Evolutionary conservation across 2,888 invertebrate species (phyloP).

Genomic region (Panzeria rudis): DNA sequence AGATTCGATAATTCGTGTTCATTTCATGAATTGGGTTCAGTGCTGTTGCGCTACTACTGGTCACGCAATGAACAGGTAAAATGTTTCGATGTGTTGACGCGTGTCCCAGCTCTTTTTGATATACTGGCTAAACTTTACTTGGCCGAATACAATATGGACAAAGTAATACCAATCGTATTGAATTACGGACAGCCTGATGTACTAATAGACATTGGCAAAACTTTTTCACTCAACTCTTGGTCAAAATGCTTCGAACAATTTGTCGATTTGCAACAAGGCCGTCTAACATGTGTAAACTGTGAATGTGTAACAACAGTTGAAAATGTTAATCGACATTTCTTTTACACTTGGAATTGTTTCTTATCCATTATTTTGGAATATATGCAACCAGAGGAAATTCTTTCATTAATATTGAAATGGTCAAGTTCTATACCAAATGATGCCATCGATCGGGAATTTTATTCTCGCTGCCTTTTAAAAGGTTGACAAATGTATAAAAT

Average conservation of each 20-base stretch:
- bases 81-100: constrained; percentile 81
- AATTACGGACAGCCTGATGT: constrained; percentile 81
- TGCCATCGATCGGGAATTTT: constrained; percentile 83
- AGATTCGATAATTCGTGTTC: constrained; percentile 81
- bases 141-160: constrained; percentile 81
- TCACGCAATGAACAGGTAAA: constrained; percentile 82
- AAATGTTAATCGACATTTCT: constrained; percentile 81
- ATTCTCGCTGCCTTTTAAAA: constrained; percentile 82
- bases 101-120: constrained; percentile 82
- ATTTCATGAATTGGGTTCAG: constrained; percentile 82
- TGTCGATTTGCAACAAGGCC: constrained; percentile 81
- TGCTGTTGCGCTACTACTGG: constrained; percentile 83
- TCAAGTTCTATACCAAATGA: constrained; percentile 82
- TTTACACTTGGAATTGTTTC: constrained; percentile 83
- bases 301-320: constrained; percentile 79
- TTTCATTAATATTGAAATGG: constrained; percentile 82
- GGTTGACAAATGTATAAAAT: constrained; percentile 72
- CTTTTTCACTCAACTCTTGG: constrained; percentile 79
- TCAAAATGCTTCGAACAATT: constrained; percentile 82
- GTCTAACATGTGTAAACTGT: constrained; percentile 82
- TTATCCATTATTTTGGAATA: constrained; percentile 81
- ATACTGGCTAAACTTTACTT: constrained; percentile 82
- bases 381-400: constrained; percentile 79
- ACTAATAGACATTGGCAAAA: constrained; percentile 80
- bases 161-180: constrained; percentile 81